A percentile compares a stretch with the other conserved stretches of the same genome.
phyloP scores from a whole-genome alignment of 2,113 vertebrate genomes.

The Triplophysa dalaica region DNA sequence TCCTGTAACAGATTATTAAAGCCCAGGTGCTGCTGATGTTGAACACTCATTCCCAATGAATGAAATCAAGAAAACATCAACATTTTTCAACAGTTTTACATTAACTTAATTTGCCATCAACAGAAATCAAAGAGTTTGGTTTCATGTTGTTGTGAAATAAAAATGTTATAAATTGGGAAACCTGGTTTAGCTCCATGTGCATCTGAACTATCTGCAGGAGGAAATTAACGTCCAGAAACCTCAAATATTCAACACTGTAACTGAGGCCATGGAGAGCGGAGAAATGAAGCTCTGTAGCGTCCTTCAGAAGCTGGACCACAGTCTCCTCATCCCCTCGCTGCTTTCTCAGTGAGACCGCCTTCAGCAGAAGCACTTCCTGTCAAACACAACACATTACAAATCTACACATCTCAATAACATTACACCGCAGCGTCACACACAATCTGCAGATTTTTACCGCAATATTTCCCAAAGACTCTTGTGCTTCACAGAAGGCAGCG shows the following conservation, averaged over 20 bases:
- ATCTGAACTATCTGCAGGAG: constrained; percentile 70
- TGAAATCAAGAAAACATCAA: too few relatives aligned
- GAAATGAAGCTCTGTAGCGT: constrained; percentile 70
- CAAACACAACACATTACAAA: neutral
- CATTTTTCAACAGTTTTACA: too few relatives aligned
- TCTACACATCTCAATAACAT: too few relatives aligned
- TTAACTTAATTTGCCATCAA: too few relatives aligned
- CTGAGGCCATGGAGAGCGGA: constrained; percentile 63
- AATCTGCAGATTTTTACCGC: constrained; percentile 56
- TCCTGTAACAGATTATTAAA: constrained; percentile 4
- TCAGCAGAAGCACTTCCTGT: constrained; percentile 73
- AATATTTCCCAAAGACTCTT: constrained; percentile 72
- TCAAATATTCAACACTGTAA: constrained; percentile 71
- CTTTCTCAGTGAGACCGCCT: constrained; percentile 66
- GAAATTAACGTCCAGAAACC: constrained; percentile 73
- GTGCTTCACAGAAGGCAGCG: constrained; percentile 74
- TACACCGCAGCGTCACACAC: neutral
- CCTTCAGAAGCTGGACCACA: constrained; percentile 60
- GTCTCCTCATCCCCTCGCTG: constrained; percentile 58
- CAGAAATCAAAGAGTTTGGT: too few relatives aligned
- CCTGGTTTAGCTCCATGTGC: constrained; percentile 68
- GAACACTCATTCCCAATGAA: too few relatives aligned
- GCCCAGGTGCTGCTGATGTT: too few relatives aligned
- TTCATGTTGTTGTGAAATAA: too few relatives aligned
- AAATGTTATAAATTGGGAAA: neutral